Evolutionary conservation across 2,113 vertebrate genomes (phyloP).

Genomic region (Romanogobio albipinnatus): DNA sequence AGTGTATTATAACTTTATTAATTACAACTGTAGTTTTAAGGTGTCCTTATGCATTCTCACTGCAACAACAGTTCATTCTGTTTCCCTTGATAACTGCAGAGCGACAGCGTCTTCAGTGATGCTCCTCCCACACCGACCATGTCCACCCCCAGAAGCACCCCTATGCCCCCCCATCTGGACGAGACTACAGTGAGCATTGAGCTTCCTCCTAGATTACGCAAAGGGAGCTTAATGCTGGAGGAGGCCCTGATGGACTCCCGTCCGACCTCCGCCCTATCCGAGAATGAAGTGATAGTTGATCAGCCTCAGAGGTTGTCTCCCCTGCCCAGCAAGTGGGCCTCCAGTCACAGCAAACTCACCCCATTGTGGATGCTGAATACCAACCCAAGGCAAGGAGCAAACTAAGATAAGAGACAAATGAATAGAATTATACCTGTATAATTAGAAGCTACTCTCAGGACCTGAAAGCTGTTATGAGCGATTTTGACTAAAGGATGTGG

Average conservation of each 20-base stretch:
- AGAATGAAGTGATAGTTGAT: slow-evolving; percentile 48
- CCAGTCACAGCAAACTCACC: slow-evolving; percentile 54
- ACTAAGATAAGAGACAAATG: slow-evolving; percentile 2
- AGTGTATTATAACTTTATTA: background rate
- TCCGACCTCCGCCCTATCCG: slow-evolving; percentile 24
- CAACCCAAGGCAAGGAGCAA: slow-evolving; percentile 51
- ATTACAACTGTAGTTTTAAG: no score
- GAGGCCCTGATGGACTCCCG: slow-evolving; percentile 50
- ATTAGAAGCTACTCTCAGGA: slow-evolving; percentile 8
- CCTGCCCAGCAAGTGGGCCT: slow-evolving; percentile 54
- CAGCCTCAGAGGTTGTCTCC: slow-evolving; percentile 52
- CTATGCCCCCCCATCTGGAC: slow-evolving; percentile 47
- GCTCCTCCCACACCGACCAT: slow-evolving; percentile 22
- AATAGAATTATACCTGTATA: background rate
- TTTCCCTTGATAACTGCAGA: slow-evolving; percentile 26
- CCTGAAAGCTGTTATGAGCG: background rate
- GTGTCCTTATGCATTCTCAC: background rate
- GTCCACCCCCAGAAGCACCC: slow-evolving; percentile 46
- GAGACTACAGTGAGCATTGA: slow-evolving; percentile 51
- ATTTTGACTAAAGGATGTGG: background rate
- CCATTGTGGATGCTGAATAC: slow-evolving; percentile 51
- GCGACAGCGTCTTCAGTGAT: slow-evolving; percentile 54
- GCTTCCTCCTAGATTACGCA: background rate
- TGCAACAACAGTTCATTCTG: background rate
- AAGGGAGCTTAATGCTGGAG: slow-evolving; percentile 43